phyloP scores from a whole-genome alignment of 2,797 vertebrate genomes.

The Lycodopsis pacificus region DNA sequence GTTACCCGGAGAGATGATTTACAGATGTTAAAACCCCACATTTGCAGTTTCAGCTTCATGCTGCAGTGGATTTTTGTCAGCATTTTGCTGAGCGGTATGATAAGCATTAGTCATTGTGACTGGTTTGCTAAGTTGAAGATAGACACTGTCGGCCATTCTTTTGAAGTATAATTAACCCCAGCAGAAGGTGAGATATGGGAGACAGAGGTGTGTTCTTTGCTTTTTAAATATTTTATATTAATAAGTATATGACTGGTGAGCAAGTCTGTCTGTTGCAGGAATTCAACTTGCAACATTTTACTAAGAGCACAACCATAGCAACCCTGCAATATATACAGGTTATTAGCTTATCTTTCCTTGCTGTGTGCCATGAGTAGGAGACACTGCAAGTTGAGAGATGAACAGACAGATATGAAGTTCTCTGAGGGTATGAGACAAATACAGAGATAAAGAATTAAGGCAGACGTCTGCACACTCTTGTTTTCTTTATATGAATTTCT shows the following conservation, averaged over 20 bases:
- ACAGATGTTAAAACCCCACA: slow-evolving; percentile 65
- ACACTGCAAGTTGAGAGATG: slow-evolving; percentile 3
- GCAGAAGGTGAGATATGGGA: slow-evolving; percentile 10
- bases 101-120: slow-evolving; percentile 20
- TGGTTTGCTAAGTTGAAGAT: slow-evolving; percentile 25
- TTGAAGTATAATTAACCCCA: neutral
- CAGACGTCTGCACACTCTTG: slow-evolving; percentile 4
- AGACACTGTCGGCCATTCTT: neutral
- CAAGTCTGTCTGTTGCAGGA: neutral
- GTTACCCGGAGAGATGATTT: slow-evolving; percentile 60
- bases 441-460: neutral
- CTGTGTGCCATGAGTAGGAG: neutral
- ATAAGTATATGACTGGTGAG: neutral
- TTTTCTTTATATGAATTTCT: slow-evolving; percentile 25
- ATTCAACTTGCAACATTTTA: neutral
- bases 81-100: slow-evolving; percentile 27
- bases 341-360: neutral
- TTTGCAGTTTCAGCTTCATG: slow-evolving; percentile 45
- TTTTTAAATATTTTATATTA: neutral
- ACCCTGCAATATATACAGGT: neutral
- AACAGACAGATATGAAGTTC: slow-evolving; percentile 6
- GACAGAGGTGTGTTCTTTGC: neutral
- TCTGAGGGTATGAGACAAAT: slow-evolving; percentile 28
- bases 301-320: neutral
- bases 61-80: slow-evolving; percentile 48